phyloP scores from a whole-genome alignment of 2,888 invertebrate genomes.

The Mycogona germanica region DNA sequence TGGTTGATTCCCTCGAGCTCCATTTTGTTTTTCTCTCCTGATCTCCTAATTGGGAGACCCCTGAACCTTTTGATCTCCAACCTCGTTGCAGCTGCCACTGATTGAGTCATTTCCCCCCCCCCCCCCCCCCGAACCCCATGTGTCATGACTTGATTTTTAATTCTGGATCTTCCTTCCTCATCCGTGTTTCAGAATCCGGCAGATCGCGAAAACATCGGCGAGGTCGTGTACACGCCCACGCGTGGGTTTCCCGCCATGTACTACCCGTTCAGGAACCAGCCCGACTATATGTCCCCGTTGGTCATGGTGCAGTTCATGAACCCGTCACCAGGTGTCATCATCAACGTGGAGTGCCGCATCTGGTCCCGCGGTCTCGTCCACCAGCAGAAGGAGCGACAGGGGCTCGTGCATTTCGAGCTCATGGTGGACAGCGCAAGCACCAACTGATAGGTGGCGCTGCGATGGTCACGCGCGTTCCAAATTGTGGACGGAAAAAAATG shows the following conservation, averaged over 20 bases:
- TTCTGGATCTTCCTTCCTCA: too few relatives aligned
- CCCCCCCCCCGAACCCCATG: too few relatives aligned
- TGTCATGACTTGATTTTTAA: too few relatives aligned
- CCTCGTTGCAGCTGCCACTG: too few relatives aligned
- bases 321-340: slow-evolving; percentile 72
- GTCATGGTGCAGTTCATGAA: slow-evolving; percentile 77
- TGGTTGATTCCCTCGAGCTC: too few relatives aligned
- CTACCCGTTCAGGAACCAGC: slow-evolving; percentile 74
- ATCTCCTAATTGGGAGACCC: too few relatives aligned
- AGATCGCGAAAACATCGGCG: slow-evolving; percentile 88
- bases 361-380: slow-evolving; percentile 83
- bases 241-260: slow-evolving; percentile 74
- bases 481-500: too few relatives aligned
- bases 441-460: too few relatives aligned
- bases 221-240: slow-evolving; percentile 55
- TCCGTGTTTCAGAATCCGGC: slow-evolving; percentile 51
- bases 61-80: too few relatives aligned
- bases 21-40: too few relatives aligned
- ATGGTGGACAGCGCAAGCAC: slow-evolving; percentile 84
- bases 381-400: slow-evolving; percentile 76
- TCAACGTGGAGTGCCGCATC: slow-evolving; percentile 88
- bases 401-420: slow-evolving; percentile 88
- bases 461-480: too few relatives aligned
- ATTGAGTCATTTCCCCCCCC: too few relatives aligned
- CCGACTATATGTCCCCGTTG: slow-evolving; percentile 76